A percentile compares a stretch with the other conserved stretches of the same genome.
phyloP scores from a whole-genome alignment of 2,888 invertebrate genomes.

The Pocota personata region DNA sequence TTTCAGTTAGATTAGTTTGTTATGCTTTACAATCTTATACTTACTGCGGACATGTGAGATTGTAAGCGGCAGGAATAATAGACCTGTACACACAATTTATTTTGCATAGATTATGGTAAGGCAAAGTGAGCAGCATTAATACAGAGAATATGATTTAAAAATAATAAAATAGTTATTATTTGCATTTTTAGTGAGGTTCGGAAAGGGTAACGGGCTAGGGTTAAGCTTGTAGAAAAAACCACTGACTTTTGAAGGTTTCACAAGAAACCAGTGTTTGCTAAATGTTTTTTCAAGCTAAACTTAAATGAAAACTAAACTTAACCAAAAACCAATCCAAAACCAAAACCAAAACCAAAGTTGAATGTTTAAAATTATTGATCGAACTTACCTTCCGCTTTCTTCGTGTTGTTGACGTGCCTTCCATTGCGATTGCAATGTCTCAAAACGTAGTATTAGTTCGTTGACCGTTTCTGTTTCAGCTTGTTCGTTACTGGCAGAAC shows the following conservation, averaged over 20 bases:
- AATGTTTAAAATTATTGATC: not conserved
- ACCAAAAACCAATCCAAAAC: conserved; percentile 36
- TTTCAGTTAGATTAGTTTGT: conserved; percentile 23
- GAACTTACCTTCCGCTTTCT: conserved; percentile 89
- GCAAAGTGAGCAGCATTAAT: conserved; percentile 62
- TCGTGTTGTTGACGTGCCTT: conserved; percentile 90
- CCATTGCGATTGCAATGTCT: conserved; percentile 87
- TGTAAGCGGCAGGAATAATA: conserved; percentile 86
- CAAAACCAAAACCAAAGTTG: not conserved
- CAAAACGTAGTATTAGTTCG: conserved; percentile 87
- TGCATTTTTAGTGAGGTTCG: conserved; percentile 5
- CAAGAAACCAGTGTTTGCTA: not conserved
- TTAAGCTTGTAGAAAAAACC: conserved; percentile 17
- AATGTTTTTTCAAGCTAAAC: not conserved
- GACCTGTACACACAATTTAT: conserved; percentile 83
- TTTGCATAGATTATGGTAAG: conserved; percentile 46
- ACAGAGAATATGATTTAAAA: conserved; percentile 52
- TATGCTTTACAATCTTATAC: conserved; percentile 79
- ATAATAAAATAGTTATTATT: conserved; percentile 4
- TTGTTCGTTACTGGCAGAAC: conserved; percentile 86
- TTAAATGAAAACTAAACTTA: conserved; percentile 12
- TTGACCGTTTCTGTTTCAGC: conserved; percentile 87
- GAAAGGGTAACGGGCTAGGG: conserved; percentile 1
- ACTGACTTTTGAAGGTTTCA: not conserved
- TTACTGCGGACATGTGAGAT: conserved; percentile 87